Conservation (phyloP, 2,797 vertebrate species). For the Fundulus diaphanus region DNA sequence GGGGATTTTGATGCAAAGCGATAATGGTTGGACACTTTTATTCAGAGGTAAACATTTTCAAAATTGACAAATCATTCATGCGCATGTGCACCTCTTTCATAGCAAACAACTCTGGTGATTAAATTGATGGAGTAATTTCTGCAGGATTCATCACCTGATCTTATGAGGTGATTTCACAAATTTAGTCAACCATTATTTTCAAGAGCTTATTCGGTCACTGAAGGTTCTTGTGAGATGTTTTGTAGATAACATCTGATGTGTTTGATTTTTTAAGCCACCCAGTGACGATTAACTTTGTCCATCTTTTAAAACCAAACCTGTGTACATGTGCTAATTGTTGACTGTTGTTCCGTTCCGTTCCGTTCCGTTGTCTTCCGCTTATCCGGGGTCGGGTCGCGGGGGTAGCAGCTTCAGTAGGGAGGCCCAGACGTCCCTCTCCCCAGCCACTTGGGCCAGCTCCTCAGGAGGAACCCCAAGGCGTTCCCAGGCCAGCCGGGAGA, state of each 20-base stretch:
- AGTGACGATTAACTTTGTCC: not conserved
- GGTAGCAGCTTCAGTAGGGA: no score
- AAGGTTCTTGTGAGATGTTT: not conserved
- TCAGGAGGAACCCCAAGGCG: no score
- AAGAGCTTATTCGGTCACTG: not conserved
- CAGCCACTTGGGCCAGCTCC: no score
- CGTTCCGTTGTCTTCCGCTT: no score
- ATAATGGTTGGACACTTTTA: not conserved
- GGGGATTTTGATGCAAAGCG: not conserved
- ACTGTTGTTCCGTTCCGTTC: no score
- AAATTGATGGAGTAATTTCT: not conserved
- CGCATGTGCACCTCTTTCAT: no score
- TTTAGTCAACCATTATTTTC: not conserved
- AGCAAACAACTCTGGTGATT: no score
- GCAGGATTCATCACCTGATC: slow-evolving; percentile 1
- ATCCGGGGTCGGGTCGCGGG: no score
- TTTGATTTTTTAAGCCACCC: not conserved
- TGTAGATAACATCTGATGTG: not conserved
- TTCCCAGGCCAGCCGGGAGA: no score
- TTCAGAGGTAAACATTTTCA: not conserved
- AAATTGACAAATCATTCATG: not conserved
- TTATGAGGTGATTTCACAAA: not conserved
- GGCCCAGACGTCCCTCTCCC: no score
- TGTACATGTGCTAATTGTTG: no score
- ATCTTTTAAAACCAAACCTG: not conserved